Evolutionary conservation across 2,888 invertebrate species (phyloP), one percentile per base, ranked within the genome.

Genomic region (Theodoxus fluviatilis): DNA sequence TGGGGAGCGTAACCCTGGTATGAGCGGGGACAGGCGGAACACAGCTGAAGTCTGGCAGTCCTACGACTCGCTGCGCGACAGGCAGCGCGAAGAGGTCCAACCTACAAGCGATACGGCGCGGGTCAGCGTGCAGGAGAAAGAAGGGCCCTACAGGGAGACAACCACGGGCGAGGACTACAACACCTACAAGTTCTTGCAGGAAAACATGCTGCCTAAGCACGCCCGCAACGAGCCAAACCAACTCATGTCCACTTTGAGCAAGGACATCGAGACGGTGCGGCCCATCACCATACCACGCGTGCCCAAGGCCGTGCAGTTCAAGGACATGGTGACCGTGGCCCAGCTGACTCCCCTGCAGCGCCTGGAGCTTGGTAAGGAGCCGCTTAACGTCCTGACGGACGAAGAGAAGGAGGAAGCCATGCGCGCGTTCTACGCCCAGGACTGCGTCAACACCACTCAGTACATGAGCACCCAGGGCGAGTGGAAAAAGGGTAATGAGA

Each of bases 171-270:
- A 79, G 35, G 77, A 76, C 68, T 86, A 82, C 75, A 86, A 84
- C 76, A 81, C 81, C 4, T 73, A 74, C 57, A 85, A 83, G 72
- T 86, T 84, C 75, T 76, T 86, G 31, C 86, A 86, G 75, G 84
- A 86, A 43, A 75, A 82, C 47, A 73, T 77, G 31, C 69, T 86
- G 25, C 75, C 78, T 25, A 75, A 71, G 28, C 73, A 75, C 72
- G 78, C 79, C n/a, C 74, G 84, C 25, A 75, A 78, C 12, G 85
- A 85, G 68, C 84, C 85, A 0, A 72, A 78, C 0, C 72, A 76
- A 65, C 69, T 85, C 33, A 84, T 85, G 81, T 85, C 85, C 1
- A 67, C 72, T 9, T 74, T 85, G 49, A 76, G 76, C 25, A 81
- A 25, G 67, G n/a, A n/a, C n/a, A n/a, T n/a, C n/a, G n/a, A n/a